Evolutionary conservation across 1,140 invertebrate genomes (phyloP).

Genomic region (Lasioglossum baleicum): DNA sequence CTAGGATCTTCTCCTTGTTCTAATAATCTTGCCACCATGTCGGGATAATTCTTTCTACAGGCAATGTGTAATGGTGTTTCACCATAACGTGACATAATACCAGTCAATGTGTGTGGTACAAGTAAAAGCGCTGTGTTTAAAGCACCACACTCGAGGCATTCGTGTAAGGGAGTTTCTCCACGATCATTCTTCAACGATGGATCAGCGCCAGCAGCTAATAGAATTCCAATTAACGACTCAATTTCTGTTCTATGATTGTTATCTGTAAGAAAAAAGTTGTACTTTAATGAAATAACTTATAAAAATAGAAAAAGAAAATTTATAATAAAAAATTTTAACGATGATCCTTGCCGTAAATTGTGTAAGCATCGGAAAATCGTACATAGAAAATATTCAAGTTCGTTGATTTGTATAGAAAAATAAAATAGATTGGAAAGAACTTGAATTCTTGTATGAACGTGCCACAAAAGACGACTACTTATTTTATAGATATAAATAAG

Average conservation of each 20-base stretch:
- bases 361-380: too few relatives aligned
- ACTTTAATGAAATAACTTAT: too few relatives aligned
- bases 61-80: constrained; percentile 77
- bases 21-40: constrained; percentile 70
- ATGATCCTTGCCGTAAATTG: too few relatives aligned
- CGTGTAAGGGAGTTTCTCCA: constrained; percentile 78
- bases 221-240: constrained; percentile 70
- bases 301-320: neutral
- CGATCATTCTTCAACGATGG: constrained; percentile 75
- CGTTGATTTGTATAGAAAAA: too few relatives aligned
- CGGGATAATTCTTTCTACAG: constrained; percentile 72
- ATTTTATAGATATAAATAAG: too few relatives aligned
- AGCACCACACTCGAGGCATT: constrained; percentile 80
- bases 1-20: constrained; percentile 72
- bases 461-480: too few relatives aligned
- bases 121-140: constrained; percentile 71
- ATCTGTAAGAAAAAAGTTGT: constrained; percentile 51
- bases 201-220: constrained; percentile 79
- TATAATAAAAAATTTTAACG: too few relatives aligned
- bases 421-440: too few relatives aligned
- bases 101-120: constrained; percentile 66
- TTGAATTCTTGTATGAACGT: too few relatives aligned
- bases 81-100: constrained; percentile 71
- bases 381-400: neutral
- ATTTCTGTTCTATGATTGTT: constrained; percentile 67